Base-by-base conservation (phyloP, 2,113 vertebrate genomes). In the Microcebus griseorufus region DNA sequence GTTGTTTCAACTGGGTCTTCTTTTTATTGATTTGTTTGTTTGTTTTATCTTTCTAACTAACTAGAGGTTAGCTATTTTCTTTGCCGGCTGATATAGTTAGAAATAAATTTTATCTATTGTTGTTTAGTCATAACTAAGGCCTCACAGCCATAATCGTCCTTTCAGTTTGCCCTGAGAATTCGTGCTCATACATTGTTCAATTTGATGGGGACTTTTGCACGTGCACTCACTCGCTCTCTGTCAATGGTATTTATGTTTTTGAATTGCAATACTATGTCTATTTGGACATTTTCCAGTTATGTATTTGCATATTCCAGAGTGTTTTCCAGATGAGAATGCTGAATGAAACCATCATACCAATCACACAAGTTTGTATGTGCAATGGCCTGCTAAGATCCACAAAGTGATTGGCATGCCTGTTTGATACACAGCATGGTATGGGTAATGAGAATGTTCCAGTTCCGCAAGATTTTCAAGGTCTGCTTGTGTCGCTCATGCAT, bases 331-430 rank as follows among this genome's bases (percentile, higher is more conserved):
- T 16, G 25, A 62, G 81, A 84, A 60, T 32, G 10, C 82, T 53
- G 34, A 65, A 60, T 65, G 86, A 34, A 48, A 65, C 34, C 3
- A 3, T 53, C 51, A 4, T 45, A 11, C 7, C 67, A 86, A 0
- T 37, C 12, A 25, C 0, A 0, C 48, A 4, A 0, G 0, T 51
- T 81, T 62, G 48, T 18, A 1, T 27, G n/a, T 0, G 1, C 32
- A 5, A 3, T 16, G 22, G 32, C 39, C 48, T 16, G 0, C 55
- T 39, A 2, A 73, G 93, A 87, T 20, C 45, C 64, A 39, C n/a
- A 78, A 73, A 14, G 17, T 34, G 48, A 60, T 42, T 90, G 65
- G 8, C 25, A 22, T 2, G 34, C 34, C 2, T 51, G 34, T 55
- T 60, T 45, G 91, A 79, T 86, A 73, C 27, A 27, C 72, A 37